Base-by-base conservation (phyloP, 2,113 vertebrate species). In the Dicentrarchus labrax region DNA sequence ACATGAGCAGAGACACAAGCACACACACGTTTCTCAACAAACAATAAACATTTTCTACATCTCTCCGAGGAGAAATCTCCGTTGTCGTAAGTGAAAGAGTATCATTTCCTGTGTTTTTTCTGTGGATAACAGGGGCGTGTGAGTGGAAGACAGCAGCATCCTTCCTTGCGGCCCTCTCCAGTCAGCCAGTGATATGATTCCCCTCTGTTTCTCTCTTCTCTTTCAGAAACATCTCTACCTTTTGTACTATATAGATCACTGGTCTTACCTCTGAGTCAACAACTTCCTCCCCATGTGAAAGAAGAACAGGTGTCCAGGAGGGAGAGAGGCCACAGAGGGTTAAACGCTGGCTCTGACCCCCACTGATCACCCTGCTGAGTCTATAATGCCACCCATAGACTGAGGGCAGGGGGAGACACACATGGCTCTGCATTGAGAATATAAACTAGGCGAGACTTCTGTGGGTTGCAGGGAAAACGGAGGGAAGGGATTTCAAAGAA, bases 271-370 rank as follows among this genome's bases (percentile, higher is more conserved):
- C 70, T 16, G 85, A 81, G 62, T 84, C 56, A 45, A 21, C n/a
- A 5, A 50, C 74, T 75, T 45, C 64, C 60, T 74, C 65, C 38
- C 50, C 36, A 21, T 66, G 79, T 75, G 82, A 76, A 70, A 72
- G 66, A 62, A 80, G 80, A 91, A 68, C 88, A 93, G 89, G 86
- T 91, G 91, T 92, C 87, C 67, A 67, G 74, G 78, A 87, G 75
- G 76, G 81, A 80, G 72, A 69, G 73, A 65, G 77, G 77, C 78
- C 73, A 59, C 86, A 87, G 67, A 78, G 85, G 93, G 91, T 90
- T 93, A 93, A 94, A 91, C 21, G 82, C 86, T 71, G 76, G 51
- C 70, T 87, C 70, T 88, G 87, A 94, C 92, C 92, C 90, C 83
- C 62, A 80, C 89, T 88, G 86, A 87, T 88, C 87, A 62, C 67